phyloP scores from a whole-genome alignment of 2,888 invertebrate species.

The Cabera pusaria region DNA sequence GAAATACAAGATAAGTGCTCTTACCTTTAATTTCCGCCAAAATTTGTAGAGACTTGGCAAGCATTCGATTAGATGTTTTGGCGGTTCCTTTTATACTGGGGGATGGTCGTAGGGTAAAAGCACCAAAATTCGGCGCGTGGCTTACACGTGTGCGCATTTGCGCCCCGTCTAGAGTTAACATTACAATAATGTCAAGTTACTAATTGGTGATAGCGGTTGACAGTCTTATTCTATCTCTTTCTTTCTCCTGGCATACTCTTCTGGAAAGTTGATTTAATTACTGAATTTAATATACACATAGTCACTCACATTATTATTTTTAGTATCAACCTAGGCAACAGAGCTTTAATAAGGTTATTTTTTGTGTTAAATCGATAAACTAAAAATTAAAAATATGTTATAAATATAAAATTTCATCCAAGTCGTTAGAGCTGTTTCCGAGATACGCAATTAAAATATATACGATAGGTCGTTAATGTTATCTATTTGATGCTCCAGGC shows the following conservation, averaged over 20 bases:
- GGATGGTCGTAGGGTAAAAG: conserved; percentile 40
- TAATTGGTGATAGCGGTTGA: conserved; percentile 64
- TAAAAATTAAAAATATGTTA: too few relatives aligned
- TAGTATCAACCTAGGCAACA: too few relatives aligned
- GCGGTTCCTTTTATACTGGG: conserved; percentile 21
- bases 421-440: too few relatives aligned
- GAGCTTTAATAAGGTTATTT: too few relatives aligned
- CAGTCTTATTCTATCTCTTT: conserved; percentile 33
- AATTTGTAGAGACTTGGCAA: conserved; percentile 3
- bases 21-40: conserved; percentile 38
- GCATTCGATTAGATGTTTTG: conserved; percentile 17
- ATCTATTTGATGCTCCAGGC: not conserved
- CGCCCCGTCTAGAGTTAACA: conserved; percentile 55
- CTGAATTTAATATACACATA: too few relatives aligned
- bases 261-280: too few relatives aligned
- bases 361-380: too few relatives aligned
- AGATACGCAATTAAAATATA: too few relatives aligned
- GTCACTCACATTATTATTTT: too few relatives aligned
- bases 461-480: too few relatives aligned
- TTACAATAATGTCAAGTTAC: conserved; percentile 66
- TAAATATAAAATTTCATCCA: too few relatives aligned
- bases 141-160: conserved; percentile 57
- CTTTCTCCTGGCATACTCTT: too few relatives aligned
- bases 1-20: conserved; percentile 54
- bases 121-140: conserved; percentile 59